These are phyloP conservation scores for Platycnemis pennipes DNA, from an alignment of 2,888 invertebrate genomes.

Conservation along the genomic window DNA sequence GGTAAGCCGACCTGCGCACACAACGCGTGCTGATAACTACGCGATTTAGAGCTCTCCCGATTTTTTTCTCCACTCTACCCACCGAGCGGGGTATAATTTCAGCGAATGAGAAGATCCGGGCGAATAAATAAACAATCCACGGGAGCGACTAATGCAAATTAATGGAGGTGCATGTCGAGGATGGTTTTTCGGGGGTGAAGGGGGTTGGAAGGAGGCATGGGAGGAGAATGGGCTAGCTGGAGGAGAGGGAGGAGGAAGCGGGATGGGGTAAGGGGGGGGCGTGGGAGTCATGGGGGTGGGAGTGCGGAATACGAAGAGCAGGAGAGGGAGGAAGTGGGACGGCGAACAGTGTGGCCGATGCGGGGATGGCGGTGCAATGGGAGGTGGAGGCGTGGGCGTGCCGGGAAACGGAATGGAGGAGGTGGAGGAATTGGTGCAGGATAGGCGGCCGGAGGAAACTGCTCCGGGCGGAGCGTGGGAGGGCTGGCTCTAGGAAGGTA, in stretches of 20 bases:
- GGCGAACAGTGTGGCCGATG: too few relatives aligned
- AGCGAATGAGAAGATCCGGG: conserved; percentile 42
- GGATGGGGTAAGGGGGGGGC: conserved; percentile 42
- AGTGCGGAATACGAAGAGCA: background rate
- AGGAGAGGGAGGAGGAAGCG: conserved; percentile 33
- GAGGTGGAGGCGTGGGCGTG: background rate
- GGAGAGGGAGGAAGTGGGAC: background rate
- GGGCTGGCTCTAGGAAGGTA: background rate
- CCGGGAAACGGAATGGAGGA: background rate
- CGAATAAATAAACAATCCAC: conserved; percentile 47
- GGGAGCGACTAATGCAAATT: conserved; percentile 61
- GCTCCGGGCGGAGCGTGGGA: background rate
- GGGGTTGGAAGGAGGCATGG: background rate
- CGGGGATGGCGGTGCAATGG: background rate
- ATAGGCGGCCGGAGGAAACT: background rate
- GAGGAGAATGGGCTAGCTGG: background rate
- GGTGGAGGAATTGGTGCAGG: background rate
- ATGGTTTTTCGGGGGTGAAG: background rate
- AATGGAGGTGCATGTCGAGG: conserved; percentile 55
- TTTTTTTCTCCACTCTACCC: background rate
- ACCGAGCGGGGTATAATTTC: conserved; percentile 41
- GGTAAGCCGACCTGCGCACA: background rate
- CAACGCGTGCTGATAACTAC: conserved; percentile 53
- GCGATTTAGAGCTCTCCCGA: background rate
- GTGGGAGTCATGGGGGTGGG: background rate